Percentiles rank a stretch among this genome's conserved stretches.
Evolutionary conservation across 92 coral and sea anemone genomes (phyloP).

Genomic region (Parazoanthus atlanticus): DNA sequence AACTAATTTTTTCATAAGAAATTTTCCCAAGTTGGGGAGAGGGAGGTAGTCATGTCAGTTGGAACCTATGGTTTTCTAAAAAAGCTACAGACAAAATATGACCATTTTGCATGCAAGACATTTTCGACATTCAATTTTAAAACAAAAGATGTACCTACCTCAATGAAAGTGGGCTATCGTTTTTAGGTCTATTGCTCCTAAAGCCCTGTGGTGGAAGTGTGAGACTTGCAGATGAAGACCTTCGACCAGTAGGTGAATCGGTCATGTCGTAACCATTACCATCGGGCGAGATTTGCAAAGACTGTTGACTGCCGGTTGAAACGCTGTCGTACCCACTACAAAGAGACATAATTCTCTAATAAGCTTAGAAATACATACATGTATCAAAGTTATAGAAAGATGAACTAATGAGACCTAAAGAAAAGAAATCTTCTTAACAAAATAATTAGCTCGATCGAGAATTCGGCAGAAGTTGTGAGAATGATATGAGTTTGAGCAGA

Average conservation of each 20-base stretch:
- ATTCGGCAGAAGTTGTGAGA: too few relatives aligned
- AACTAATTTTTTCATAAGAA: too few relatives aligned
- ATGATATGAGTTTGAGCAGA: too few relatives aligned
- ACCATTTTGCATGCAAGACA: too few relatives aligned
- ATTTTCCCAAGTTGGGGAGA: too few relatives aligned
- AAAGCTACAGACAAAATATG: too few relatives aligned
- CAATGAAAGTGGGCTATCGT: background rate
- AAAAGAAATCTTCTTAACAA: too few relatives aligned
- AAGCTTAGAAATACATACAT: background rate
- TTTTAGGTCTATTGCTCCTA: background rate
- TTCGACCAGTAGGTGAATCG: background rate
- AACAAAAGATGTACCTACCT: background rate
- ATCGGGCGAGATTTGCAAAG: constrained; percentile 22
- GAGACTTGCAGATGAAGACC: constrained; percentile 4
- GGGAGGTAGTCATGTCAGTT: too few relatives aligned
- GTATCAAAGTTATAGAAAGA: background rate
- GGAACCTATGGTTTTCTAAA: too few relatives aligned
- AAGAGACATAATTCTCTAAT: background rate
- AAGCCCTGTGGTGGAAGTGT: background rate
- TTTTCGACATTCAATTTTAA: background rate
- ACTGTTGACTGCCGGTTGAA: background rate
- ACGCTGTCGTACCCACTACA: constrained; percentile 32
- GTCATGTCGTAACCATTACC: constrained; percentile 20
- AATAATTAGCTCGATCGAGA: too few relatives aligned
- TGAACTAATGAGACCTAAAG: too few relatives aligned